Evolutionary conservation across 2,888 invertebrate genomes (phyloP).

Genomic region (Plagodis dolabraria): DNA sequence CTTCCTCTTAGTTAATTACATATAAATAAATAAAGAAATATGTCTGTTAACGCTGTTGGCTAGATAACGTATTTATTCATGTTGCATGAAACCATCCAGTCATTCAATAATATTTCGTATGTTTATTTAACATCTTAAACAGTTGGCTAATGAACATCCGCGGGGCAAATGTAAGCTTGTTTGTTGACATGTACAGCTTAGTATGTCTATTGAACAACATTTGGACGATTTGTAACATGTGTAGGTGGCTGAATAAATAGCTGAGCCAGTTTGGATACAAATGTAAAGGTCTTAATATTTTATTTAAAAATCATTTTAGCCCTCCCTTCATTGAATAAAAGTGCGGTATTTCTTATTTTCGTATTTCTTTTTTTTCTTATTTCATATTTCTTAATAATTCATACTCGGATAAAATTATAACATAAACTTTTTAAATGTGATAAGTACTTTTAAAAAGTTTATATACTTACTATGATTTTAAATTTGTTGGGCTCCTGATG

Average conservation of each 20-base stretch:
- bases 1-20: no score
- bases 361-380: no score
- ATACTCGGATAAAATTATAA: no score
- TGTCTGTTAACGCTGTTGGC: background rate
- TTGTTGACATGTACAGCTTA: constrained; percentile 68
- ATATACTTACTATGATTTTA: no score
- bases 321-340: no score
- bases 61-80: background rate
- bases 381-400: no score
- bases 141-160: constrained; percentile 77
- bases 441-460: no score
- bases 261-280: background rate
- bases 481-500: no score
- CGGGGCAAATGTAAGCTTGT: constrained; percentile 55
- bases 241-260: constrained; percentile 22
- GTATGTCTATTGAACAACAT: constrained; percentile 42
- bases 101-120: constrained; percentile 80
- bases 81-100: constrained; percentile 60
- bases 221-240: constrained; percentile 27
- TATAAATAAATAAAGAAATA: background rate
- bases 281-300: background rate
- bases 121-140: constrained; percentile 84
- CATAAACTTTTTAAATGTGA: no score
- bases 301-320: background rate
- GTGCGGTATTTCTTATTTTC: no score